These are phyloP conservation scores for Triplophysa siluroides DNA, from an alignment of 2,113 vertebrate species.

Conservation along the genomic window DNA sequence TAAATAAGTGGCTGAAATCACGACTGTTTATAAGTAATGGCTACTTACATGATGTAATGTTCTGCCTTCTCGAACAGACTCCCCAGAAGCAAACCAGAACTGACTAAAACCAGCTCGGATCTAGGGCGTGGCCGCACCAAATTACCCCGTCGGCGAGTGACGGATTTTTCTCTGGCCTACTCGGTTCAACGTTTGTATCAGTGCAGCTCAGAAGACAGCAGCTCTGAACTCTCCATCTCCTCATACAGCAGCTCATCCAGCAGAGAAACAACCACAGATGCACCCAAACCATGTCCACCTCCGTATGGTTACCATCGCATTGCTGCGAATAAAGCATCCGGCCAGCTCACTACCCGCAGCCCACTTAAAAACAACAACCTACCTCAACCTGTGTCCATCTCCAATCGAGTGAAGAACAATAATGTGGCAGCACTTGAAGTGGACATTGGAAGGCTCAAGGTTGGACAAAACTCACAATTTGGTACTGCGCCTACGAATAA, in stretches of 20 bases:
- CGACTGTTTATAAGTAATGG: no score
- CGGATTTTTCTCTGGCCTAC: constrained; percentile 75
- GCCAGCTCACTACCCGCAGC: constrained; percentile 23
- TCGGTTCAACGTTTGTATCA: constrained; percentile 71
- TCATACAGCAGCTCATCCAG: constrained; percentile 75
- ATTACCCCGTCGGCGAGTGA: constrained; percentile 71
- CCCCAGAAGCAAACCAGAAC: constrained; percentile 67
- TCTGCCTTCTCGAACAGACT: constrained; percentile 65
- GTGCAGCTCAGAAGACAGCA: constrained; percentile 84
- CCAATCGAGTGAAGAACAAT: constrained; percentile 1
- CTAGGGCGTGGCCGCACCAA: constrained; percentile 69
- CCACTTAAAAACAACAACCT: constrained; percentile 37
- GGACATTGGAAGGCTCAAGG: constrained; percentile 62
- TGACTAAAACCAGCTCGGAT: constrained; percentile 54
- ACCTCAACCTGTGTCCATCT: background rate
- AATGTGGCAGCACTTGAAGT: constrained; percentile 52
- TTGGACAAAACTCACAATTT: constrained; percentile 58
- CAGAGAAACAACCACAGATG: constrained; percentile 61
- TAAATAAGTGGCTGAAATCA: background rate
- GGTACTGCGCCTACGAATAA: constrained; percentile 47
- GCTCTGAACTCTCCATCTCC: constrained; percentile 81
- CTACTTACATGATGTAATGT: background rate
- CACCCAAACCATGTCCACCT: constrained; percentile 70
- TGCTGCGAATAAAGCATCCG: constrained; percentile 55
- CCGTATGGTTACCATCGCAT: constrained; percentile 73